These are phyloP conservation scores for Spodoptera litura DNA, from an alignment of 1,140 invertebrate genomes.

Conservation along the genomic window DNA sequence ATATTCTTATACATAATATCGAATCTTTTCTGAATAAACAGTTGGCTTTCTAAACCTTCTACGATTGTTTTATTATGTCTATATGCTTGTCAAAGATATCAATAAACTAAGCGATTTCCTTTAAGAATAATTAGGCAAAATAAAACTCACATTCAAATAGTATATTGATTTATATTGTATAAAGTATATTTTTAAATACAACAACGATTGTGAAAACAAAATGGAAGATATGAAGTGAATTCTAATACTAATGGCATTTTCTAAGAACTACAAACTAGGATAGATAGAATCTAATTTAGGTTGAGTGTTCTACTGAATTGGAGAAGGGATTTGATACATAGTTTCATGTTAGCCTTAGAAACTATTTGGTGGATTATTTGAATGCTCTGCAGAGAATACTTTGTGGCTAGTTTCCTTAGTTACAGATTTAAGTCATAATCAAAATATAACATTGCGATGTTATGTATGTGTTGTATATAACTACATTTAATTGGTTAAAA, in stretches of 20 bases:
- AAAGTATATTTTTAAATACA: constrained; percentile 27
- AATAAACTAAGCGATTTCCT: no score
- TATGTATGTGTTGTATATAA: no score
- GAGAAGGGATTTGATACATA: background rate
- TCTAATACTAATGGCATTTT: background rate
- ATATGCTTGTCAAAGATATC: no score
- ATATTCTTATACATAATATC: no score
- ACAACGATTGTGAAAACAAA: constrained; percentile 24
- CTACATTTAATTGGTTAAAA: no score
- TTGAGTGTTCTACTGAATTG: background rate
- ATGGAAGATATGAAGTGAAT: constrained; percentile 9
- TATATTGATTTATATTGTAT: constrained; percentile 19
- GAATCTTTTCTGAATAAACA: no score
- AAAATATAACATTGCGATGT: no score
- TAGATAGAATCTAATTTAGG: background rate
- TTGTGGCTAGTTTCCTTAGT: background rate
- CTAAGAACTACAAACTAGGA: background rate
- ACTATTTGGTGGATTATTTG: background rate
- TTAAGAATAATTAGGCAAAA: background rate
- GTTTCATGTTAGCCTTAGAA: constrained; percentile 7
- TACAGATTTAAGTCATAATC: no score
- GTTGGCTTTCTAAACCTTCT: no score
- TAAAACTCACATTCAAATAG: background rate
- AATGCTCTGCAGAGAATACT: background rate
- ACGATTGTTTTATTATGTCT: no score